Conservation (phyloP, 2,113 vertebrate genomes). For the Lycaon pictus region DNA sequence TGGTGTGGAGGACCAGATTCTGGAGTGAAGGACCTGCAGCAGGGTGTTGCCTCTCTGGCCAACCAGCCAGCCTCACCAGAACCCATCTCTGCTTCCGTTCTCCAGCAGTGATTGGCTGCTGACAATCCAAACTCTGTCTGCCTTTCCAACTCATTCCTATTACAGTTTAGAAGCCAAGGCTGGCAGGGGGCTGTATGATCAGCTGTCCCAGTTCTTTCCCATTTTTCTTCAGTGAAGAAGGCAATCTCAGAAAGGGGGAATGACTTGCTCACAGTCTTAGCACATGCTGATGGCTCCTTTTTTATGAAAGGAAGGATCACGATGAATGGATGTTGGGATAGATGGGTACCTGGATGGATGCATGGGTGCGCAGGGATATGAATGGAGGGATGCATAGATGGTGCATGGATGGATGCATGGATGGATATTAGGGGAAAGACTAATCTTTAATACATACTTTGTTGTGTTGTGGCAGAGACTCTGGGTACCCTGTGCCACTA, state of each 20-base stretch:
- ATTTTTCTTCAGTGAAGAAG: not conserved
- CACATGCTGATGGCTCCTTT: not conserved
- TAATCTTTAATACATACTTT: not conserved
- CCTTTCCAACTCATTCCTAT: not conserved
- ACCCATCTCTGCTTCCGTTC: not conserved
- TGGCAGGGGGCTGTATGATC: not conserved
- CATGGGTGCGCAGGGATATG: too few species aligned
- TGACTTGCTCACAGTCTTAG: not conserved
- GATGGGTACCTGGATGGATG: not conserved
- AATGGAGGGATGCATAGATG: not conserved
- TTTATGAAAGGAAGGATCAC: not conserved
- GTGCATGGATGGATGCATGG: too few species aligned
- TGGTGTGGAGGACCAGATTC: not conserved
- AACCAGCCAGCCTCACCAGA: not conserved
- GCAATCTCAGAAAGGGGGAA: not conserved
- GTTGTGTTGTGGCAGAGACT: not conserved
- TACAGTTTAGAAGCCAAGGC: not conserved
- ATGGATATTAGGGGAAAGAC: not conserved
- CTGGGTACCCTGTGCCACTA: not conserved
- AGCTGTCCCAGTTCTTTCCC: not conserved
- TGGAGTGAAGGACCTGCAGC: not conserved
- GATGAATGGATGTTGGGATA: not conserved
- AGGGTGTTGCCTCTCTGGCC: not conserved
- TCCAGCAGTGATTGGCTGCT: not conserved
- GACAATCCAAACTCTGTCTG: not conserved